These are phyloP conservation scores for Isoperla grammatica DNA, from an alignment of 2,888 invertebrate genomes.

Conservation along the genomic window DNA sequence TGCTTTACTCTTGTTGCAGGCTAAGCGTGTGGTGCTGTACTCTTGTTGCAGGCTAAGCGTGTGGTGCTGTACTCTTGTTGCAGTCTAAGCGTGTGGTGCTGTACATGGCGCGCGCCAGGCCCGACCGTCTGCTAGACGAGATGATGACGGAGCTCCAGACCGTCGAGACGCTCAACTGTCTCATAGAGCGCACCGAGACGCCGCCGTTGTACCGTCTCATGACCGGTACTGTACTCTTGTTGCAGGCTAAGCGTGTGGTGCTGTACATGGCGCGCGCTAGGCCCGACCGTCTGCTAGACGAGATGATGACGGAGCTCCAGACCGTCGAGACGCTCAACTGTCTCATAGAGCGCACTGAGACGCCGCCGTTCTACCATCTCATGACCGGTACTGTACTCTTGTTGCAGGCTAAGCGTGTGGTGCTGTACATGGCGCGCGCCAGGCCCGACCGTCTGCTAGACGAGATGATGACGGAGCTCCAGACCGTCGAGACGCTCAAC, in stretches of 20 bases:
- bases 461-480: conserved; percentile 95
- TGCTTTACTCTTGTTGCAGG: too few species aligned
- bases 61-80: too few species aligned
- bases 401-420: conserved; percentile 88
- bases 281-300: conserved; percentile 88
- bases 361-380: conserved; percentile 94
- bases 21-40: too few species aligned
- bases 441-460: conserved; percentile 89
- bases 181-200: conserved; percentile 95
- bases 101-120: conserved; percentile 85
- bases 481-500: conserved; percentile 94
- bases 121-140: conserved; percentile 90
- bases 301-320: conserved; percentile 95
- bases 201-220: conserved; percentile 96
- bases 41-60: too few species aligned
- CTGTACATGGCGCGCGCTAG: conserved; percentile 87
- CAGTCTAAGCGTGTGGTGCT: conserved; percentile 93
- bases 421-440: conserved; percentile 85
- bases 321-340: conserved; percentile 95
- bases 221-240: too few species aligned
- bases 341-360: conserved; percentile 93
- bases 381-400: too few species aligned
- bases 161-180: conserved; percentile 91
- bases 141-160: conserved; percentile 97
- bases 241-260: conserved; percentile 89